Percentiles rank a stretch among this genome's conserved stretches.
Conservation (phyloP, 2,888 invertebrate genomes). For the Hirtodrosophila cameraria region DNA sequence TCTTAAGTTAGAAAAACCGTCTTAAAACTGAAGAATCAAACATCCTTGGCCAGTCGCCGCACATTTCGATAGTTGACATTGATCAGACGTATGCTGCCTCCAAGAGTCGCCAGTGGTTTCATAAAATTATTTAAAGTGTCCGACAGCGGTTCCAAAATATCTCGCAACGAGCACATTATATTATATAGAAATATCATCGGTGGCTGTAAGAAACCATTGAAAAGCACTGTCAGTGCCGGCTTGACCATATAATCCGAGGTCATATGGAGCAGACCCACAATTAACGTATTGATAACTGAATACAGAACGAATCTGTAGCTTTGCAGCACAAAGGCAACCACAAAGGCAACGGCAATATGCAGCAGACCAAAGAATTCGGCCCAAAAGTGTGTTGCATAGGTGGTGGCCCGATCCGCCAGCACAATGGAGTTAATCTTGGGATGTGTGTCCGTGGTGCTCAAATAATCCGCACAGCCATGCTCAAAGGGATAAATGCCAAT, state of each 20-base stretch:
- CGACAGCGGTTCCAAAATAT: slow-evolving; percentile 87
- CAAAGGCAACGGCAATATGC: slow-evolving; percentile 86
- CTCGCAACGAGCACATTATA: slow-evolving; percentile 86
- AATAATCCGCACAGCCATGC: slow-evolving; percentile 87
- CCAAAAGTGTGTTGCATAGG: slow-evolving; percentile 87
- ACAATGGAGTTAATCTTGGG: slow-evolving; percentile 86
- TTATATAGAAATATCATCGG: slow-evolving; percentile 88
- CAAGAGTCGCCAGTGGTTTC: slow-evolving; percentile 77
- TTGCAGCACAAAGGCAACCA: slow-evolving; percentile 87
- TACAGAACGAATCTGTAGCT: slow-evolving; percentile 86
- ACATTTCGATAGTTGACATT: slow-evolving; percentile 72
- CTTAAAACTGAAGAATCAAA: too few species aligned
- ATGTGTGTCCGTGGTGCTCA: slow-evolving; percentile 87
- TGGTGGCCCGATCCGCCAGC: slow-evolving; percentile 86
- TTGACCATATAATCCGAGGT: slow-evolving; percentile 88
- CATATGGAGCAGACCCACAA: slow-evolving; percentile 87
- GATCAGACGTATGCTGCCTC: slow-evolving; percentile 73
- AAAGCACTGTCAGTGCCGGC: slow-evolving; percentile 87
- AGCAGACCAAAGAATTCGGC: slow-evolving; percentile 88
- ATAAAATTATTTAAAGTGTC: slow-evolving; percentile 85
- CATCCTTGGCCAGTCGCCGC: slow-evolving; percentile 63
- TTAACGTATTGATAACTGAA: slow-evolving; percentile 86
- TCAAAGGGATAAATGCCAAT: slow-evolving; percentile 89
- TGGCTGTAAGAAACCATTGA: slow-evolving; percentile 89
- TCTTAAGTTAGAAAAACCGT: slow-evolving; percentile 3